Base-by-base conservation (phyloP, 2,888 invertebrate genomes). In the Agrochola lota region DNA sequence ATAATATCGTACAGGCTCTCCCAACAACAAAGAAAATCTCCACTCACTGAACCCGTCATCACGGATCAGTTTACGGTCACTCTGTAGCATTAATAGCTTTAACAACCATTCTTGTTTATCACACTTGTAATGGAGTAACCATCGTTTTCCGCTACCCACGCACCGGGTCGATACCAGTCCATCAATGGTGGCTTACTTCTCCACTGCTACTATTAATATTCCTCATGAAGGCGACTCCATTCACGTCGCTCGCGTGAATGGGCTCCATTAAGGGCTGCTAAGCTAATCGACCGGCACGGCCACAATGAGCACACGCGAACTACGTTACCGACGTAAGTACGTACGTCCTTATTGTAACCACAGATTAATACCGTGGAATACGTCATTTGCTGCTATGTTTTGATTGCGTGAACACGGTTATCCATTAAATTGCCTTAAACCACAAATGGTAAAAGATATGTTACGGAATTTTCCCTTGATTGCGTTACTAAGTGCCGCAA, bases 211-310 rank as follows among this genome's bases (percentile, higher is more conserved):
- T 85, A 89, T 92, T 90, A 91, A 90, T 91, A 92, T 90, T 90
- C 87, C 83, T 85, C 87, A 88, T 90, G 89, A 90, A 88, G 82
- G 85, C 78, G 81, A 87, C 85, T 94, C 91, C 94, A 95, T 95
- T 95, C 94, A 94, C 81, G 85, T 84, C 78, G 84, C 87, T 95
- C 90, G 95, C 95, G 93, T 95, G 94, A 95, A 94, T 94, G 93
- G 89, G 84, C 83, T 86, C 93, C 91, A 95, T 95, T 95, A 95
- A 93, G 94, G 95, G 95, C 92, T 93, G 92, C 92, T 93, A 92
- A 94, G 91, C 91, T 95, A 95, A 96, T 95, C 95, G 94, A 91
- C 90, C 89, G 92, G 90, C 91, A 90, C 90, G 83, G 88, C 85
- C 89, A 93, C 92, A 93, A 91, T 93, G 90, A 89, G 90, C 90